A percentile compares a stretch with the other conserved stretches of the same genome.
Conservation (phyloP, 2,888 invertebrate genomes). For the Crioceris asparagi region DNA sequence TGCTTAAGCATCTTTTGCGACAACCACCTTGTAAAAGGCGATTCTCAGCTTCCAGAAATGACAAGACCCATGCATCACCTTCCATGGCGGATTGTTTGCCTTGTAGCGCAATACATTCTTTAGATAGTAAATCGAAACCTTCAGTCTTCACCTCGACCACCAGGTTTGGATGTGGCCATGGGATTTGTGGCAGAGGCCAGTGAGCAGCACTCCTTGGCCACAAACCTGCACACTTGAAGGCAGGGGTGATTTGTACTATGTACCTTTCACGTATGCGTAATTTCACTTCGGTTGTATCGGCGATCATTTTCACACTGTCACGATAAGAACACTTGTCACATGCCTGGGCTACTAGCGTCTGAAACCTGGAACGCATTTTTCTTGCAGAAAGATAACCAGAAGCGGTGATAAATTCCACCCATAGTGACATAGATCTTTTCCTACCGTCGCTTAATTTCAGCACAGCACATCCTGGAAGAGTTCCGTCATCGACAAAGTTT, state of each 20-base stretch:
- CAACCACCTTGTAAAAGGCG: constrained; percentile 55
- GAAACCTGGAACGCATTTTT: constrained; percentile 76
- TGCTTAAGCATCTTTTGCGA: constrained; percentile 59
- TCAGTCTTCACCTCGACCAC: constrained; percentile 73
- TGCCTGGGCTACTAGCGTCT: constrained; percentile 62
- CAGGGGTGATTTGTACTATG: constrained; percentile 74
- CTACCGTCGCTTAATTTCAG: constrained; percentile 75
- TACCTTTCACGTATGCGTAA: constrained; percentile 65
- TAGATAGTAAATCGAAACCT: constrained; percentile 71
- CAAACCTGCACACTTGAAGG: constrained; percentile 71
- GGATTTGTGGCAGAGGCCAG: constrained; percentile 67
- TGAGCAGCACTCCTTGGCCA: constrained; percentile 76
- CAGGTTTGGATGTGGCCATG: constrained; percentile 72
- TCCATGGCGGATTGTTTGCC: constrained; percentile 68
- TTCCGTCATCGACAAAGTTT: constrained; percentile 80
- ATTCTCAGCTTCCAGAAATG: constrained; percentile 68
- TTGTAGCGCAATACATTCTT: constrained; percentile 55
- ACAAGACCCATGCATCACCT: constrained; percentile 77
- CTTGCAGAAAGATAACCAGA: constrained; percentile 74
- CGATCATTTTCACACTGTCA: constrained; percentile 70
- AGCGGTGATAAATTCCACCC: constrained; percentile 88
- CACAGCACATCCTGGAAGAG: constrained; percentile 72
- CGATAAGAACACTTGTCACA: constrained; percentile 72
- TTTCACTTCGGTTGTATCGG: constrained; percentile 72
- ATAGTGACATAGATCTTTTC: constrained; percentile 77